Conservation (phyloP, 2,888 invertebrate genomes). For the Aromia moschata region DNA sequence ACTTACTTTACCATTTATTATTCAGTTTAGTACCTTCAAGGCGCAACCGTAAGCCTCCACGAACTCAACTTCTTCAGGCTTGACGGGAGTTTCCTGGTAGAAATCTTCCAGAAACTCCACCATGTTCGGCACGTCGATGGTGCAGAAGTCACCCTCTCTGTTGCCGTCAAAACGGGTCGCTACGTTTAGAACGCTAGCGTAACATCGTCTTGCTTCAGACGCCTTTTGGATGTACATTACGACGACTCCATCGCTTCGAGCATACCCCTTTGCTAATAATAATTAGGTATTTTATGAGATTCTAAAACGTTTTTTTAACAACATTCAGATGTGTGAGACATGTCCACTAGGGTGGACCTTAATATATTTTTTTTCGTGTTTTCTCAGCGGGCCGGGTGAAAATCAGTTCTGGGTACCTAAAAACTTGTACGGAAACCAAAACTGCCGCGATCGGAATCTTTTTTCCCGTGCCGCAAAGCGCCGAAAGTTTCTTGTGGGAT, state of each 20-base stretch:
- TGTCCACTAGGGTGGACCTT: too few relatives aligned
- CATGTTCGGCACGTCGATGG: conserved; percentile 58
- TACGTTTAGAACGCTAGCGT: conserved; percentile 67
- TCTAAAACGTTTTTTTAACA: too few relatives aligned
- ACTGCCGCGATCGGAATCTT: too few relatives aligned
- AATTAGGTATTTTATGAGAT: too few relatives aligned
- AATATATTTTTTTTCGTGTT: too few relatives aligned
- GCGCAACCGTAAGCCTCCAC: conserved; percentile 61
- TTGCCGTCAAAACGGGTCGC: conserved; percentile 69
- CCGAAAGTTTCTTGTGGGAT: too few relatives aligned
- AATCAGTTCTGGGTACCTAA: too few relatives aligned
- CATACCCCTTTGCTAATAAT: conserved; percentile 86
- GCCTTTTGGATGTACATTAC: conserved; percentile 79
- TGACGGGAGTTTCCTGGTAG: conserved; percentile 63
- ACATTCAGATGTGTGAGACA: too few relatives aligned
- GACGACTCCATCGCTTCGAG: conserved; percentile 82
- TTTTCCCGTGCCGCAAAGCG: too few relatives aligned
- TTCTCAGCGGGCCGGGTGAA: too few relatives aligned
- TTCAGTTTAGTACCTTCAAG: conserved; percentile 57
- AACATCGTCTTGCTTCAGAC: conserved; percentile 64
- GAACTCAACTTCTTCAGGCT: conserved; percentile 58
- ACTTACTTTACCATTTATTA: too few relatives aligned
- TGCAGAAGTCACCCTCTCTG: conserved; percentile 59
- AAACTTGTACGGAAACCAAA: too few relatives aligned
- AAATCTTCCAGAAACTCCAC: conserved; percentile 66